A percentile compares a stretch with the other conserved stretches of the same genome.
Evolutionary conservation across 1,140 invertebrate genomes (phyloP).

Genomic region (Parapsyche elsis): DNA sequence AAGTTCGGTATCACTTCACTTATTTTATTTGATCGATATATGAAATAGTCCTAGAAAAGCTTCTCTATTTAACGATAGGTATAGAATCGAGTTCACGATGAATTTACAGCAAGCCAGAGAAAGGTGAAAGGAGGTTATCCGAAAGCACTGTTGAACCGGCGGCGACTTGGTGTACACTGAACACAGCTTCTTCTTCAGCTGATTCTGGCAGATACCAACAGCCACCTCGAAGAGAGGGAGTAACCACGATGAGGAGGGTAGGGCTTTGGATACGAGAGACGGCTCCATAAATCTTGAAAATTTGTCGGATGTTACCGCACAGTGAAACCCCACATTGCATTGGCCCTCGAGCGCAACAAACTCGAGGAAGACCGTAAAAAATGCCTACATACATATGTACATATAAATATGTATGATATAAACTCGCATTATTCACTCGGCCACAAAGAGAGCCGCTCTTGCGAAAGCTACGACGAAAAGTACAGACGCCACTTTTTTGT

Average conservation of each 20-base stretch:
- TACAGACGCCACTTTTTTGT: background rate
- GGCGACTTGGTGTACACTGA: constrained; percentile 24
- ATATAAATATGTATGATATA: background rate
- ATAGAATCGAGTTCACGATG: background rate
- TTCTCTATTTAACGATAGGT: background rate
- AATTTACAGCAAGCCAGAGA: background rate
- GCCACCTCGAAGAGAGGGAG: constrained; percentile 15
- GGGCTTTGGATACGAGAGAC: background rate
- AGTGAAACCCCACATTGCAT: background rate
- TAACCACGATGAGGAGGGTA: background rate
- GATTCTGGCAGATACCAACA: background rate
- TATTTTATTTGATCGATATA: background rate
- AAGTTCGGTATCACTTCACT: constrained; percentile 13
- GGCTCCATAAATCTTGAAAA: background rate
- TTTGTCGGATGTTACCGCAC: background rate
- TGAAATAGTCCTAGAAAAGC: background rate
- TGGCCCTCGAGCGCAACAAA: background rate
- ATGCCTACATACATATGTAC: background rate
- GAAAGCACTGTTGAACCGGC: constrained; percentile 35
- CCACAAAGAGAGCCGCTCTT: background rate
- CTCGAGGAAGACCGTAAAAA: background rate
- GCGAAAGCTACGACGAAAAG: background rate
- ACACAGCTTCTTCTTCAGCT: constrained; percentile 12
- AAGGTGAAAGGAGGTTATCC: constrained; percentile 37
- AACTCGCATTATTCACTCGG: background rate